Evolutionary conservation across 2,888 invertebrate species (phyloP).

Genomic region (Cheilosia grossa): DNA sequence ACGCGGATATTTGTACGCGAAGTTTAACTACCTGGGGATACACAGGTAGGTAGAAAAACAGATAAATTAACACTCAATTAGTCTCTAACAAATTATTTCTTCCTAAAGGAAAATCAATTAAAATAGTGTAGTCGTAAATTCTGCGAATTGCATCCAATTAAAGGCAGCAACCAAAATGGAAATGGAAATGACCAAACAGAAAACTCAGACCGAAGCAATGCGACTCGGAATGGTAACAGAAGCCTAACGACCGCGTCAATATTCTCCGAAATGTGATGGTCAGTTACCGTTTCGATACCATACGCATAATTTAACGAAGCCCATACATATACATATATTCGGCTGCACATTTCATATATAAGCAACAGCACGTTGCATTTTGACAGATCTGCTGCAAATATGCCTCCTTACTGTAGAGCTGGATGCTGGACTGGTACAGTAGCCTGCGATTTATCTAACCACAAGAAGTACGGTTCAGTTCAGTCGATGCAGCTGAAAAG

Average conservation of each 20-base stretch:
- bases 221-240: slow-evolving; percentile 42
- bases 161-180: slow-evolving; percentile 27
- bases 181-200: slow-evolving; percentile 40
- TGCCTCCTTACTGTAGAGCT: slow-evolving; percentile 19
- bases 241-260: slow-evolving; percentile 50
- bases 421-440: not conserved
- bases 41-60: no score
- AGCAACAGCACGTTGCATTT: slow-evolving; percentile 32
- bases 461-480: slow-evolving; percentile 39
- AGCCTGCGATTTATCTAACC: slow-evolving; percentile 47
- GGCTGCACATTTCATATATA: slow-evolving; percentile 7
- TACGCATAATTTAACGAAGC: slow-evolving; percentile 7
- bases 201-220: slow-evolving; percentile 9
- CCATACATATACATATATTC: slow-evolving; percentile 4
- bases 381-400: slow-evolving; percentile 35
- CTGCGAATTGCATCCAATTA: slow-evolving; percentile 36
- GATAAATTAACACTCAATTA: slow-evolving; percentile 24
- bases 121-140: slow-evolving; percentile 38
- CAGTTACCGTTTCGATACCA: slow-evolving; percentile 46
- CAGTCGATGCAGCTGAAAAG: slow-evolving; percentile 29
- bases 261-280: slow-evolving; percentile 52
- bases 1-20: no score
- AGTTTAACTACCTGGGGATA: no score
- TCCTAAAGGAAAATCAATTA: slow-evolving; percentile 48
- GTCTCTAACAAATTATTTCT: slow-evolving; percentile 36